Base-by-base conservation (phyloP, 2,797 vertebrate genomes). In the Chromis chromis region DNA sequence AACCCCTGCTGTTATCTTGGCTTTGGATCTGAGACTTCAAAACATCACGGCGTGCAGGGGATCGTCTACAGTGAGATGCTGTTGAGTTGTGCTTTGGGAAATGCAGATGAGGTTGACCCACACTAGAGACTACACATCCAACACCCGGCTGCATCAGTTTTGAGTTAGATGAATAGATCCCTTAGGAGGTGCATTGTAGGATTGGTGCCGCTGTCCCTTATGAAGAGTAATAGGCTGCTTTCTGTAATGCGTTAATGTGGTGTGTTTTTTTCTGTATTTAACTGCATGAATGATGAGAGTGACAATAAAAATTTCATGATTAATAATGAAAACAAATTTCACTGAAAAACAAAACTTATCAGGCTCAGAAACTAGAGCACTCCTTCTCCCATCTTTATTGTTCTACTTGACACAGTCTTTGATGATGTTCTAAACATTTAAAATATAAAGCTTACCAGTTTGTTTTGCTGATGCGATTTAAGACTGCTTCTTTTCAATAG, bases 281-380 rank as follows among this genome's bases (percentile, higher is more conserved):
- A 17, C 10, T 49, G 19, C 3, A 22, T 76, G 24, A 60, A 33
- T 61, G 21, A 61, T 61, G 42, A 39, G 5, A 66, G 75, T 42
- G 9, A 53, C 25, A 63, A 36, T 25, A 59, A 55, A 7, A 62
- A 21, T 63, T 46, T 65, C 10, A 74, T 48, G 52, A 70, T 54
- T 39, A 56, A 73, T 72, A 69, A 58, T 42, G 27, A 71, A 65
- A 36, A 4, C 8, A 3, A 8, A 17, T 66, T 64, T 64, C 36
- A 68, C 28, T 58, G 36, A 24, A 75, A 68, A 81, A 49, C 65
- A 76, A 44, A 76, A 65, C 52, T 65, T 70, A 54, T 57, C 46
- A 65, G 53, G 21, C 54, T 68, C 33, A 55, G 48, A 68, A 56
- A 50, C 8, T 11, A 24, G n/a, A 72, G 22, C 22, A 46, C 11